Evolutionary conservation across 2,113 vertebrate genomes (phyloP), one percentile per base, ranked within the genome.

Genomic region (Rhea pennata): DNA sequence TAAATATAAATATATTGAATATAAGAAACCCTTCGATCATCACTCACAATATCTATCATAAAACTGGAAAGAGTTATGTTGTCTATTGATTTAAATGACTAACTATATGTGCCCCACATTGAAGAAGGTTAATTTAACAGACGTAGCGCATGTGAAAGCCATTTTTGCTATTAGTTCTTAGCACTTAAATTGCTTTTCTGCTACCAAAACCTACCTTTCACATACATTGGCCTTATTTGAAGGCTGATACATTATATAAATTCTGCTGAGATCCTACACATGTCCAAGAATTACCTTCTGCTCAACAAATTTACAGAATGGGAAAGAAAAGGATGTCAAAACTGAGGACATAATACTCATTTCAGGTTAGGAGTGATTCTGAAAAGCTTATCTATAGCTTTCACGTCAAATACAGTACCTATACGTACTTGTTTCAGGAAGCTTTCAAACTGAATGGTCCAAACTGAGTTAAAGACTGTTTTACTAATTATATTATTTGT

Each of bases 81-180:
- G 15, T 29, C 22, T 12, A 65, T 26, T 64, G 74, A 48, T 36
- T 53, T 89, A 70, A 65, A 26, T 39, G 24, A 66, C 10, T 3
- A 22, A 54, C 24, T 66, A 0, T 16, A 61, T 11, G 26, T 71
- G 14, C 17, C 12, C 46, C 1, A 0, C 64, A 50, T 2, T 44
- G 44, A 85, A 72, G 83, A 67, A 80, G 12, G 19, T 33, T 29
- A 70, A 50, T 27, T 88, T 56, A 88, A 50, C 62, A 92, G 50
- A 71, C 78, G 48, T 8, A 74, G 13, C 53, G 50, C 12, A 6
- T 20, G n/a, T 72, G 33, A 24, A 72, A n/a, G 33, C 24, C 48
- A 72, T 72, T 72, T 36, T 72, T 72, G 33, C 33, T 48, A 20
- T 44, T 42, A 79, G 44, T 31, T 77, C 40, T 61, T 31, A 40